These are phyloP conservation scores for Chymomyza amoena DNA, from an alignment of 2,888 invertebrate genomes.

Conservation along the genomic window DNA sequence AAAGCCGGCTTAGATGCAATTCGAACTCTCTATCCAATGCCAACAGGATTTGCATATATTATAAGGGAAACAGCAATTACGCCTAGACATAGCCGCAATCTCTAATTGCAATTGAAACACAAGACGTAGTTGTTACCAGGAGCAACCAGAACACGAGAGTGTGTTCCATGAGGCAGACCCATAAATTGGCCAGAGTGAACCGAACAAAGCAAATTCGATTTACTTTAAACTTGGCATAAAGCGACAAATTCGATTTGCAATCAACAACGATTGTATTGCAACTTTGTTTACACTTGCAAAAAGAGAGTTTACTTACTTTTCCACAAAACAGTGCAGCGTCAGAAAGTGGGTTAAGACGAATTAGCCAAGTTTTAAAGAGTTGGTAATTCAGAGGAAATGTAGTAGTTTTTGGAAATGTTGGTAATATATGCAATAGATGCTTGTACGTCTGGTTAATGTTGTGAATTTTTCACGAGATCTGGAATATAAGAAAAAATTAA, in stretches of 20 bases:
- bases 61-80: not conserved
- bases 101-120: not conserved
- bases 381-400: too few relatives aligned
- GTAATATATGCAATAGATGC: too few relatives aligned
- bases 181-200: not conserved
- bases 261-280: not conserved
- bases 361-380: too few relatives aligned
- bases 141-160: not conserved
- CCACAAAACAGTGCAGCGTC: not conserved
- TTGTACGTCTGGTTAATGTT: too few relatives aligned
- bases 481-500: too few relatives aligned
- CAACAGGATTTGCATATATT: constrained; percentile 16
- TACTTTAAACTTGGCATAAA: constrained; percentile 1
- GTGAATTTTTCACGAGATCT: too few relatives aligned
- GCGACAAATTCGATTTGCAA: constrained; percentile 4
- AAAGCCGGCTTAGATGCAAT: not conserved
- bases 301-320: not conserved
- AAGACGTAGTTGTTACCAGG: not conserved
- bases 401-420: too few relatives aligned
- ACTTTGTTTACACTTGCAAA: not conserved
- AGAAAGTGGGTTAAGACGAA: not conserved
- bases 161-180: not conserved
- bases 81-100: not conserved
- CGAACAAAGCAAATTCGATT: constrained; percentile 2
- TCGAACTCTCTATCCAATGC: not conserved